Conservation (phyloP, 2,113 vertebrate genomes). For the Trematomus loennbergii region DNA sequence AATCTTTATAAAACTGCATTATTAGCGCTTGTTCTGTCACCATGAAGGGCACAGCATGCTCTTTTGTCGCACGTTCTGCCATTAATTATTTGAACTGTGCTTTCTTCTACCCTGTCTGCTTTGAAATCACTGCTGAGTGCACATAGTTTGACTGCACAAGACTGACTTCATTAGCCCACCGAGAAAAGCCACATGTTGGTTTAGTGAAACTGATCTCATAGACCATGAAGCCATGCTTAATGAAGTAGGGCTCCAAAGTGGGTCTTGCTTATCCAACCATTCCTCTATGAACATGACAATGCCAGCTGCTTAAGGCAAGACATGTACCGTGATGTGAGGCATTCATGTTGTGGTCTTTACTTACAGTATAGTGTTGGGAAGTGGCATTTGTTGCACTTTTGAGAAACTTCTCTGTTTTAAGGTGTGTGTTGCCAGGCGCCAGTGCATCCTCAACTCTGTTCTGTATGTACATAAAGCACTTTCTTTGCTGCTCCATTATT, state of each 20-base stretch:
- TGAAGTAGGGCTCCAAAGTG: slow-evolving; percentile 15
- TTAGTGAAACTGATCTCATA: slow-evolving; percentile 29
- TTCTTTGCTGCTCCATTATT: background rate
- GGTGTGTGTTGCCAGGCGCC: background rate
- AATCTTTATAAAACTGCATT: background rate
- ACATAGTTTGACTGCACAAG: background rate
- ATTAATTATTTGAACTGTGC: slow-evolving; percentile 2
- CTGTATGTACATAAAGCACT: background rate
- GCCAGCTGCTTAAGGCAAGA: background rate
- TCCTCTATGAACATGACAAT: background rate
- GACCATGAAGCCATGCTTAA: slow-evolving; percentile 13
- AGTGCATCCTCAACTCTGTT: background rate
- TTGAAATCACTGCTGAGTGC: background rate
- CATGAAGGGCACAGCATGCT: background rate
- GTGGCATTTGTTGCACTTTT: background rate
- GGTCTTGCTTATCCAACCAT: background rate
- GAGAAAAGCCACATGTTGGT: slow-evolving; percentile 15
- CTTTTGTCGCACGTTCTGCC: background rate
- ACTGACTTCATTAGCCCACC: slow-evolving; percentile 13
- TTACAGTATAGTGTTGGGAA: too few relatives aligned
- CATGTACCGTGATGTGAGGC: background rate
- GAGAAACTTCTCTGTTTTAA: background rate
- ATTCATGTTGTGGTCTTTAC: background rate
- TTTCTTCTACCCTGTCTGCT: background rate
- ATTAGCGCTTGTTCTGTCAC: background rate